Evolutionary conservation across 1,140 invertebrate species (phyloP).

Genomic region (Scylla paramamosain): DNA sequence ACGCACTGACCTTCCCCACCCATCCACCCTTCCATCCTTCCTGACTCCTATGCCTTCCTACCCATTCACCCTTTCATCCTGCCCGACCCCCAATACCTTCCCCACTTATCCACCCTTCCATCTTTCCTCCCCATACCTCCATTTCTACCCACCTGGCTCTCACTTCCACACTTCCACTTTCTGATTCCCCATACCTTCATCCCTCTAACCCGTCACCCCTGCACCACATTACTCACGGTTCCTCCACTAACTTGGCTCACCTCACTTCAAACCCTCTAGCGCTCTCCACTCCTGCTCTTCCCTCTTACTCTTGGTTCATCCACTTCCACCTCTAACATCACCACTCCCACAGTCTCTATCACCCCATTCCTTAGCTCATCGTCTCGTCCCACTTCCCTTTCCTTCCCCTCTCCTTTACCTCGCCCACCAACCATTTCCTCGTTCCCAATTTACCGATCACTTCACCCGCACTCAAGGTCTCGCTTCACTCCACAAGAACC

Average conservation of each 20-base stretch:
- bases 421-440: not conserved
- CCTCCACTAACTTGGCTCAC: too few species aligned
- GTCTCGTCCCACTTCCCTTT: not conserved
- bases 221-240: not conserved
- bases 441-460: not conserved
- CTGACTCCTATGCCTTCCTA: too few species aligned
- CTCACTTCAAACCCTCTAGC: too few species aligned
- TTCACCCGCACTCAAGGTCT: not conserved
- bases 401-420: not conserved
- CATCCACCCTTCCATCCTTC: too few species aligned
- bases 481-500: not conserved
- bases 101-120: too few species aligned
- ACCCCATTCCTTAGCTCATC: not conserved
- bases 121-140: too few species aligned
- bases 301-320: too few species aligned
- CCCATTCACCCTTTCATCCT: too few species aligned
- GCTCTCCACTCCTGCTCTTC: too few species aligned
- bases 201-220: not conserved
- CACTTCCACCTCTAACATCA: not conserved
- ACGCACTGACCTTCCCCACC: not conserved
- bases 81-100: too few species aligned
- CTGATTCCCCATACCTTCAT: not conserved
- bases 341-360: not conserved
- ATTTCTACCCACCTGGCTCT: too few species aligned
- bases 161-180: not conserved